Evolutionary conservation across 2,888 invertebrate species (phyloP).

Genomic region (Hyposoter didymator): DNA sequence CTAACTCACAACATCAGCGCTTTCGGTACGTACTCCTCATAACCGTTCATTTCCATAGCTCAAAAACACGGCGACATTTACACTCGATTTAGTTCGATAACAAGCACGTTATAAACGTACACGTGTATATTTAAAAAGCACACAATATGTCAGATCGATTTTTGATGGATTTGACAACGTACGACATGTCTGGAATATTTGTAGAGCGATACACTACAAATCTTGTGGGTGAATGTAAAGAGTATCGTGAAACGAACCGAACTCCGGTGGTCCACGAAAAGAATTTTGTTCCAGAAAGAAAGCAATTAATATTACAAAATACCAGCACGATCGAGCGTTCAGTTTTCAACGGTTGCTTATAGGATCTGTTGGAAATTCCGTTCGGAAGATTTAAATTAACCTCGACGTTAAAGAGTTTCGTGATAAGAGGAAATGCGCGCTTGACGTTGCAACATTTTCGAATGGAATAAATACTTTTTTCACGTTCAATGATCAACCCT

Average conservation of each 20-base stretch:
- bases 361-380: not conserved
- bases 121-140: not conserved
- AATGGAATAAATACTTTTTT: not conserved
- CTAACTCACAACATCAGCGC: slow-evolving; percentile 19
- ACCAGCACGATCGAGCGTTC: slow-evolving; percentile 7
- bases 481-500: too few relatives aligned
- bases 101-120: slow-evolving; percentile 25
- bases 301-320: slow-evolving; percentile 35
- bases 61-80: slow-evolving; percentile 41
- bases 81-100: slow-evolving; percentile 53
- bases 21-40: slow-evolving; percentile 13
- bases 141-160: slow-evolving; percentile 14
- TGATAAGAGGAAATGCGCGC: not conserved
- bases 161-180: slow-evolving; percentile 44
- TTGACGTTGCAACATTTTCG: not conserved
- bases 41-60: slow-evolving; percentile 1
- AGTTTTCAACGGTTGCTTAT: not conserved
- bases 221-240: slow-evolving; percentile 25
- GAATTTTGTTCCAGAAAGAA: slow-evolving; percentile 13
- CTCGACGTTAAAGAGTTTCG: not conserved
- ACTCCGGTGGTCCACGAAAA: slow-evolving; percentile 40
- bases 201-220: slow-evolving; percentile 3
- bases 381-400: not conserved
- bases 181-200: slow-evolving; percentile 34
- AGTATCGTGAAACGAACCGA: slow-evolving; percentile 38